Evolutionary conservation across 2,888 invertebrate genomes (phyloP), one percentile per base, ranked within the genome.

Genomic region (Trichopria drosophilae): DNA sequence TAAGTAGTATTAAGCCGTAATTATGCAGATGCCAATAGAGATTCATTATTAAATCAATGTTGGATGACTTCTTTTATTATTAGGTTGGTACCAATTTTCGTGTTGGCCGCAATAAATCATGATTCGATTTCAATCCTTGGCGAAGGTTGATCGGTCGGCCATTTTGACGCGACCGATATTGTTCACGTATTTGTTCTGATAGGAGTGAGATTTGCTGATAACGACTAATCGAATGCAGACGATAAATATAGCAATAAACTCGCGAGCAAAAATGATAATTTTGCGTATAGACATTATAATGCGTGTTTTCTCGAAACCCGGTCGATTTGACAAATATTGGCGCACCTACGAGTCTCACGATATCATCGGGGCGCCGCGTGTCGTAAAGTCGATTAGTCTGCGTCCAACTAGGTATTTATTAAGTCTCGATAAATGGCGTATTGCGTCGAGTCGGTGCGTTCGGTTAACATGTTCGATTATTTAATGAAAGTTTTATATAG

Each of bases 181-280:
- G 65, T 66, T 70, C 62, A 59, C 62, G 63, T 72, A 68, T 72
- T 71, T 72, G 60, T 61, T 48, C 66, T 69, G 72, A 73, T 71
- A 73, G 62, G 66, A 66, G 35, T 42, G 42, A 71, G 71, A 73
- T 73, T 72, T 64, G 58, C 68, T 72, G 72, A 73, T 73, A 71
- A 73, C 61, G 73, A 73, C 73, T 73, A 73, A 67, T 57, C 66
- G 64, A 64, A 63, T 68, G 51, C 43, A 43, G 53, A 53, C 55
- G 50, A 61, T 63, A 62, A 63, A 60, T 58, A 60, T 53, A 53
- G 48, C 52, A 55, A 61, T 59, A 58, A 60, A 61, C 56, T 57
- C 50, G 50, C 37, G 55, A 48, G 58, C 57, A 62, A 62, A 62
- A 65, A 60, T n/a, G n/a, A n/a, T n/a, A n/a, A n/a, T 61, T 59